Percentiles rank a stretch among this genome's conserved stretches.
phyloP scores from a whole-genome alignment of 1,140 invertebrate genomes.

The Ceratosolen solmsi region DNA sequence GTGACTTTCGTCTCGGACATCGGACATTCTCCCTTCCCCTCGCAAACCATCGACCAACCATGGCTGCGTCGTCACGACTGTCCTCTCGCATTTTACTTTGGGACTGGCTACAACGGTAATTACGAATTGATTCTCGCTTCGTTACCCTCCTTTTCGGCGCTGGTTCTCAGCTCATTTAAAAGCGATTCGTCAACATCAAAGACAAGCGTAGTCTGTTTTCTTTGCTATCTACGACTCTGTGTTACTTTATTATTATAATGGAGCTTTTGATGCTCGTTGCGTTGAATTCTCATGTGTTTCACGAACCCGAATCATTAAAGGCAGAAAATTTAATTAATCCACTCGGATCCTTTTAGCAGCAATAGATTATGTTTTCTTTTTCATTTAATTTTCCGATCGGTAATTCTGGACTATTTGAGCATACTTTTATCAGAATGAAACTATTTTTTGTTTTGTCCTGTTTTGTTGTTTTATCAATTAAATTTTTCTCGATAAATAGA shows the following conservation, averaged over 20 bases:
- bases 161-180: conserved; percentile 22
- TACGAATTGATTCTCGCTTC: conserved; percentile 47
- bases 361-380: not conserved
- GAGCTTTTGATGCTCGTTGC: conserved; percentile 1
- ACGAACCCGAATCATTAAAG: not conserved
- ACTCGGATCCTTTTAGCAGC: not conserved
- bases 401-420: not conserved
- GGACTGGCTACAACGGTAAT: conserved; percentile 20
- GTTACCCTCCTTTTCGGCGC: conserved; percentile 28
- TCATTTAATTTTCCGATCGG: not conserved
- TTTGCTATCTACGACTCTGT: not conserved
- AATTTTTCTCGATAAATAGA: too few species aligned
- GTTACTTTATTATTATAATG: not conserved
- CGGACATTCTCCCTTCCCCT: not conserved
- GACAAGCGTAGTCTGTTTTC: not conserved
- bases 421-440: not conserved
- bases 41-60: not conserved
- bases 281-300: not conserved
- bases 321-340: conserved; percentile 28
- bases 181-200: conserved; percentile 47
- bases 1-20: conserved; percentile 34
- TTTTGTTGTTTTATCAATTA: too few species aligned
- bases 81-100: not conserved
- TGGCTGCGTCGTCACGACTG: not conserved
- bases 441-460: too few species aligned